Percentiles rank a stretch among this genome's conserved stretches.
These are phyloP conservation scores for Laspeyria flexula DNA, from an alignment of 2,888 invertebrate species.

Conservation along the genomic window DNA sequence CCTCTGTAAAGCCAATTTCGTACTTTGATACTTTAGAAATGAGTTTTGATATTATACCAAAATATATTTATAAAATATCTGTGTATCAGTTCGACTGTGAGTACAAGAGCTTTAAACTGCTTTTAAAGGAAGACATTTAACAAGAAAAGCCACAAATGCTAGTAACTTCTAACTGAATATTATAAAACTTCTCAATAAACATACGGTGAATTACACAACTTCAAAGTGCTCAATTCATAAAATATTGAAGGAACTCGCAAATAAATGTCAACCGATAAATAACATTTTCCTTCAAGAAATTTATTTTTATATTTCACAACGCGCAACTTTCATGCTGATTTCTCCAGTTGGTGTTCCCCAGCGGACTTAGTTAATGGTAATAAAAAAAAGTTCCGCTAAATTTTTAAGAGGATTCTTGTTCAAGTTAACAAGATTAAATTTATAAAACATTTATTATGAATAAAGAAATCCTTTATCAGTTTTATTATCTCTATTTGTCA, in stretches of 20 bases:
- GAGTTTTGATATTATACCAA: background rate
- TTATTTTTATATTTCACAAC: constrained; percentile 1
- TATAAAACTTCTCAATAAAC: too few species aligned
- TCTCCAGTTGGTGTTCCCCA: background rate
- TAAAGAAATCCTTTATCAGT: background rate
- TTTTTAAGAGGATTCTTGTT: constrained; percentile 1
- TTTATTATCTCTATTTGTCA: too few species aligned
- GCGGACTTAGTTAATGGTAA: constrained; percentile 4
- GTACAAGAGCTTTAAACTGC: too few species aligned
- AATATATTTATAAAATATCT: background rate
- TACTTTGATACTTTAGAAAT: too few species aligned
- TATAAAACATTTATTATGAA: background rate
- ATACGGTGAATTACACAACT: too few species aligned
- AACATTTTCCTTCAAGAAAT: background rate
- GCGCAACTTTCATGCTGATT: background rate
- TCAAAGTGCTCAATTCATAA: too few species aligned
- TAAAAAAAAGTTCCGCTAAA: constrained; percentile 3
- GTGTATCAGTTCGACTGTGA: too few species aligned
- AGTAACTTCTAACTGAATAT: too few species aligned
- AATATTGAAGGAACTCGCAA: background rate
- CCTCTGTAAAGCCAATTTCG: too few species aligned
- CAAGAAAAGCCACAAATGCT: too few species aligned
- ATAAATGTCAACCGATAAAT: background rate
- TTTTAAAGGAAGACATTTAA: too few species aligned
- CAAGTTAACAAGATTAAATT: constrained; percentile 2